Evolutionary conservation across 2,888 invertebrate species (phyloP), one percentile per base, ranked within the genome.

Genomic region (Rotaria magnacalcarata): DNA sequence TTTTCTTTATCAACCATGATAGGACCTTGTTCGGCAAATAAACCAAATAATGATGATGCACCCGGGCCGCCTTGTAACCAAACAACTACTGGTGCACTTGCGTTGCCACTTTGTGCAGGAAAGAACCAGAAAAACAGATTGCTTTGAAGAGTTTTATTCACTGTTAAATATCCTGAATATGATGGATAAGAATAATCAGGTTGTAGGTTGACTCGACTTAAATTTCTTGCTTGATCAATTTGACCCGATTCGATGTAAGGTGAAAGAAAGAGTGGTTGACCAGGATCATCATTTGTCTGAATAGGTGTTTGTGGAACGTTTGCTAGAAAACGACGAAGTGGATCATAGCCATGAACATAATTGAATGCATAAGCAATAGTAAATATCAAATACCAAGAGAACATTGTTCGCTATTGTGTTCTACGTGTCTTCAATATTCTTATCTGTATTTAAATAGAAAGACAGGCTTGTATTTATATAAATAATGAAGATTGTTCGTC

Each of bases 111-210:
- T 90, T 93, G 93, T 0, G 95, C 94, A 0, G 95, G 95, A 90
- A 96, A 96, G 90, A 94, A 96, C 96, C 96, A 96, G 91, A 96
- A 95, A 92, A 96, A 96, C 91, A 95, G 93, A 89, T 96, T 95
- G 0, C 95, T 95, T 88, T 94, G 93, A 89, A 92, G 94, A 0
- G 92, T 91, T 88, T 94, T 93, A 90, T 96, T 94, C 0, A 96
- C 96, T 0, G 96, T 96, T 86, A 96, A 92, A 90, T 94, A 96
- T 19, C 95, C 90, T n/a, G 95, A 93, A 89, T 94, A 94, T 89
- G 67, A 56, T 85, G 19, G 14, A 50, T 47, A 43, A 3, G 47
- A 19, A 41, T 52, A 75, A 43, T 34, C 41, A 0, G 80, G 34
- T 34, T 84, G 34, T n/a, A 43, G 7, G 43, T 41, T 10, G 24